Conservation (phyloP, 2,113 vertebrate genomes). For the Anguilla japonica region DNA sequence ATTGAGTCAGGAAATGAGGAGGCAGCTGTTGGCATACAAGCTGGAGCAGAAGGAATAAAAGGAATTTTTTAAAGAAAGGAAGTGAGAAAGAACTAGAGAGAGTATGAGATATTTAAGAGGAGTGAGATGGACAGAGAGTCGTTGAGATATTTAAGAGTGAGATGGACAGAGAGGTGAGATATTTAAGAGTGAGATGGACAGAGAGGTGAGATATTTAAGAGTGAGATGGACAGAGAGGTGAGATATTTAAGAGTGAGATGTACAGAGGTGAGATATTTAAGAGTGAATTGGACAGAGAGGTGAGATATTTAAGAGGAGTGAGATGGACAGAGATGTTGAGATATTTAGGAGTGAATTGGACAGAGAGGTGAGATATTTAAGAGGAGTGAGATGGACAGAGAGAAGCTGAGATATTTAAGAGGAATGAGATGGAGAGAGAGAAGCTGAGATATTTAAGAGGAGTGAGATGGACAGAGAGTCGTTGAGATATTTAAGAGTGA, state of each 20-base stretch:
- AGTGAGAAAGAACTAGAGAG: background rate
- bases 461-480: background rate
- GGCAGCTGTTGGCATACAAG: background rate
- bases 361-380: background rate
- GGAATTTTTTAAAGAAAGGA: background rate
- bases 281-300: background rate
- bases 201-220: background rate
- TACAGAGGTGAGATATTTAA: too few species aligned
- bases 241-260: background rate
- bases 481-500: background rate
- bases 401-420: background rate
- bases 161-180: too few species aligned
- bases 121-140: background rate
- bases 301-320: background rate
- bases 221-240: background rate
- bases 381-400: background rate
- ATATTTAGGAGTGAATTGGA: background rate
- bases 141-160: too few species aligned
- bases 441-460: background rate
- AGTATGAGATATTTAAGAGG: background rate
- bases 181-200: background rate
- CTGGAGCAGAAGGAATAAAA: background rate
- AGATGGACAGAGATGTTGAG: background rate
- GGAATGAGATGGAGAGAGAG: too few species aligned
- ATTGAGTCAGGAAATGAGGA: background rate